Conservation (phyloP, 1,140 invertebrate species). For the Branchinecta lynchi region DNA sequence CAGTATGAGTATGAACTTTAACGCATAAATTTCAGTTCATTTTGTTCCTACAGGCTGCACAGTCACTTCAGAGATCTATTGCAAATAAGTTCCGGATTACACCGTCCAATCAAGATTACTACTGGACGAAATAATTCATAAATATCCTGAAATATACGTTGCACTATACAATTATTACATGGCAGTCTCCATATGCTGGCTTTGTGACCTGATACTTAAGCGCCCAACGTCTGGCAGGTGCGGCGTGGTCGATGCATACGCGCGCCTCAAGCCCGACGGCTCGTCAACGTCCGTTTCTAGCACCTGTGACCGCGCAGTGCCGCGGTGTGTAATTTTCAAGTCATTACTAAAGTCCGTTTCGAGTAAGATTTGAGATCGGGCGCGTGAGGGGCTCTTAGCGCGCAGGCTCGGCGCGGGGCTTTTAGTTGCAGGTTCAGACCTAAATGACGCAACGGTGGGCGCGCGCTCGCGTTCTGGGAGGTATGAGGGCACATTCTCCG, state of each 20-base stretch:
- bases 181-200: slow-evolving; percentile 5
- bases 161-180: neutral
- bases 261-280: neutral
- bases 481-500: neutral
- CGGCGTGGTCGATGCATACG: neutral
- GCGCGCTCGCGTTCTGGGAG: neutral
- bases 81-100: too few relatives aligned
- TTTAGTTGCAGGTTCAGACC: neutral
- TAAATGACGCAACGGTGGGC: neutral
- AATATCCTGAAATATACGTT: too few relatives aligned
- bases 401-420: neutral
- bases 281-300: neutral
- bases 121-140: too few relatives aligned
- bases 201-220: neutral
- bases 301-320: neutral
- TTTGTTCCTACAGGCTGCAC: too few relatives aligned
- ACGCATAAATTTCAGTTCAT: too few relatives aligned
- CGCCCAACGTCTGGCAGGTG: neutral
- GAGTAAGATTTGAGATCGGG: slow-evolving; percentile 2
- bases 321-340: neutral
- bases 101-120: too few relatives aligned
- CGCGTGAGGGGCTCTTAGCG: neutral
- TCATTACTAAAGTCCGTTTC: neutral
- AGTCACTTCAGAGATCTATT: too few relatives aligned
- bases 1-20: too few relatives aligned